These are phyloP conservation scores for Lordiphosa collinella DNA, from an alignment of 1,140 invertebrate genomes.

Conservation along the genomic window DNA sequence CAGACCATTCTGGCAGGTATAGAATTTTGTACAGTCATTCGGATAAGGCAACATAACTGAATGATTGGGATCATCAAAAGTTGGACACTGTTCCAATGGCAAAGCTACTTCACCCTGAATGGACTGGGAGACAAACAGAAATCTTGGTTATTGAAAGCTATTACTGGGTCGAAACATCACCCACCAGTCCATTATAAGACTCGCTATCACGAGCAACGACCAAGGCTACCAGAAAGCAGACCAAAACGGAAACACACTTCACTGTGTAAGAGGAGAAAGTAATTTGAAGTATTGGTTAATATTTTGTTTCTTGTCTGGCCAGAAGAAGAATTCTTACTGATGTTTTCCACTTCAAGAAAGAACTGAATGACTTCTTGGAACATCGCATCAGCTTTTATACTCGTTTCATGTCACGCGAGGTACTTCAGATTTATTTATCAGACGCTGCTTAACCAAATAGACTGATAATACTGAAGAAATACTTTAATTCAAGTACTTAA, in stretches of 20 bases:
- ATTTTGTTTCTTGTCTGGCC: background rate
- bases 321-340: conserved; percentile 31
- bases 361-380: background rate
- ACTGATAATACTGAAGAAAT: background rate
- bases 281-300: background rate
- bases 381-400: conserved; percentile 20
- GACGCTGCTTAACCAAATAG: background rate
- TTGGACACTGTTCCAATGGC: conserved; percentile 24
- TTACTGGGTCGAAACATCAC: background rate
- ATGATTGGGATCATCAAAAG: conserved; percentile 43
- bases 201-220: background rate
- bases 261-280: conserved; percentile 1
- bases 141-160: background rate
- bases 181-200: background rate
- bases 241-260: background rate
- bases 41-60: conserved; percentile 28
- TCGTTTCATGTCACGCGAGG: background rate
- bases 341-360: background rate
- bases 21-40: conserved; percentile 53
- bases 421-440: conserved; percentile 11
- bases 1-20: conserved; percentile 27
- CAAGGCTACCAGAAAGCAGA: conserved; percentile 3
- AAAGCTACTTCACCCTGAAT: background rate
- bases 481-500: background rate
- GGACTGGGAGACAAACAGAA: background rate